phyloP scores from a whole-genome alignment of 2,797 vertebrate species.

The Coendou prehensilis region DNA sequence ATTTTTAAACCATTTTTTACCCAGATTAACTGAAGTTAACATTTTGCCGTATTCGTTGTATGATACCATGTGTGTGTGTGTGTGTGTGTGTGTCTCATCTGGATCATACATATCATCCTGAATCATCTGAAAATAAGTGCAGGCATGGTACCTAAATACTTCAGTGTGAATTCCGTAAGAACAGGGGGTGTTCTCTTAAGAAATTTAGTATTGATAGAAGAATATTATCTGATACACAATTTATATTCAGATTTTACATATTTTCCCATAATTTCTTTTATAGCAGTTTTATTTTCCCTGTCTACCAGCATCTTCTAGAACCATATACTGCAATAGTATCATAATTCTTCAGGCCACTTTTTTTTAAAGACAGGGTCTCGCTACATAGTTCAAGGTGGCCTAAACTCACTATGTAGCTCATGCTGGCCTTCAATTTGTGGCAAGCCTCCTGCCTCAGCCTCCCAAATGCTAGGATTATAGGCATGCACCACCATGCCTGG shows the following conservation, averaged over 20 bases:
- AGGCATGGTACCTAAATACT: not conserved
- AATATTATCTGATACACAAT: not conserved
- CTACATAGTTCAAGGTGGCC: not conserved
- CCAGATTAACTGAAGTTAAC: not conserved
- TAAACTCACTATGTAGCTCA: not conserved
- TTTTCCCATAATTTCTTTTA: conserved; percentile 35
- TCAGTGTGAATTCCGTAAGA: not conserved
- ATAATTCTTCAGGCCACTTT: not conserved
- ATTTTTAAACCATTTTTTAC: not conserved
- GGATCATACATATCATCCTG: not conserved
- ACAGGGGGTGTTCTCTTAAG: not conserved
- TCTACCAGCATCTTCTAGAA: not conserved
- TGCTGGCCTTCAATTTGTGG: not conserved
- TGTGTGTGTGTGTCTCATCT: not conserved
- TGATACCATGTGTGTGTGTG: not conserved
- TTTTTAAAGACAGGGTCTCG: not conserved
- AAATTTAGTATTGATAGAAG: not conserved
- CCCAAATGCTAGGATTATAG: not conserved
- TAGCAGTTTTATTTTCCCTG: conserved; percentile 20
- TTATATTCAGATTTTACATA: conserved; percentile 16
- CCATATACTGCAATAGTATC: not conserved
- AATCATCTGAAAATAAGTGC: conserved; percentile 24
- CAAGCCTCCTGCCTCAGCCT: not conserved
- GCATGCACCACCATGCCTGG: not conserved
- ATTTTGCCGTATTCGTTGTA: not conserved